Evolutionary conservation across 2,797 vertebrate species (phyloP), one percentile per base, ranked within the genome.

Genomic region (Acrossocheilus fasciatus): DNA sequence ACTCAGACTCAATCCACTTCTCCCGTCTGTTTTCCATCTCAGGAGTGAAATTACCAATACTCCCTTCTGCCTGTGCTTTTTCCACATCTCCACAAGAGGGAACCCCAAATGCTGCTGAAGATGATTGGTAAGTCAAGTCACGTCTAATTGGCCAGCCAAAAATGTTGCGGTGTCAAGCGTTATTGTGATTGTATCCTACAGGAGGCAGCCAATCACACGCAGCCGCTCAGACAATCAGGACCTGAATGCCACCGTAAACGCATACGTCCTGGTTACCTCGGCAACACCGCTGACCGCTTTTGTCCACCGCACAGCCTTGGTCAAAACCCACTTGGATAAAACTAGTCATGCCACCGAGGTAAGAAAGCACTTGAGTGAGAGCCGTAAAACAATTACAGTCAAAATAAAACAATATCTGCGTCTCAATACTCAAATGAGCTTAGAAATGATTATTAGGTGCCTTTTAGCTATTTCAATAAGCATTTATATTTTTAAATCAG

Each of bases 191-290:
- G 3, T 64, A 12, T 83, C 41, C 92, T 82, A 30, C 86, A 96
- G 96, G 85, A 89, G 47, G 89, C 86, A 80, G 78, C 23, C 77
- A 91, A 70, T 90, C 86, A 88, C 75, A 86, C 88, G 85, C 76
- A 81, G 91, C 1, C 39, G 89, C 11, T 90, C 93, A 74, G 88
- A 91, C 43, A 91, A 92, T 52, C 92, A 94, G 84, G 94, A 93
- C 52, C 79, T 97, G n/a, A 94, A 96, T 89, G 94, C 96, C 90
- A 94, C 95, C 89, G 93, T 99, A 89, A 97, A 96, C 89, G 95
- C 95, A 0, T 98, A 97, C 4, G 94, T 98, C 36, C 89, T 99
- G 84, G 96, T 99, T 87, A 97, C 98, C 18, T 98, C 98, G 10
- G 90, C 96, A 87, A 95, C 91, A 47, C 98, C 98, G 0, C 90